Conservation (phyloP, 2,113 vertebrate genomes). For the Malurus alboscapulatus region DNA sequence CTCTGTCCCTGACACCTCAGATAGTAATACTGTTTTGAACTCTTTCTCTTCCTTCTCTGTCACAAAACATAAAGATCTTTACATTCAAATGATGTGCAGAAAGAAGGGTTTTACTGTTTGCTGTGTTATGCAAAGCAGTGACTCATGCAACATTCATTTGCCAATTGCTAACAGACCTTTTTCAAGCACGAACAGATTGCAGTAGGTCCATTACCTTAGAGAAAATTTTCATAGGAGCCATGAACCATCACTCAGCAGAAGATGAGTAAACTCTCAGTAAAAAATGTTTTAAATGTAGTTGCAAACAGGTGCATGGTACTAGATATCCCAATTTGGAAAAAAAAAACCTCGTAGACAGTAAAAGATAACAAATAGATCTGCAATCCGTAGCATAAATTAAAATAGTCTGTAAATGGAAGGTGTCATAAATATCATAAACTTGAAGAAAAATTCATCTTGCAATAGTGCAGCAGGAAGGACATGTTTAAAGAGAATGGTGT, state of each 20-base stretch:
- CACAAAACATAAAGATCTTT: neutral
- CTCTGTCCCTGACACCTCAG: neutral
- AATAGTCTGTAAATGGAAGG: neutral
- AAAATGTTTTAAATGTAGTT: neutral
- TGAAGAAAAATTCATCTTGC: neutral
- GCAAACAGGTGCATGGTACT: neutral
- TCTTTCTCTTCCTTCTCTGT: neutral
- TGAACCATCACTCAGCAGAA: neutral
- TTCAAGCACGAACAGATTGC: neutral
- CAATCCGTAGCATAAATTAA: neutral
- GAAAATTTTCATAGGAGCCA: neutral
- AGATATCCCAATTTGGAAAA: neutral
- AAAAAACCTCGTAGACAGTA: neutral
- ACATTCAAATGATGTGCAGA: neutral
- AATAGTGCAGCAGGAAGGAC: neutral
- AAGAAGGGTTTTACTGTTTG: neutral
- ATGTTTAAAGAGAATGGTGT: neutral
- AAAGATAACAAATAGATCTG: neutral
- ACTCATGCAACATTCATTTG: neutral
- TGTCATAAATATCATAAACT: neutral
- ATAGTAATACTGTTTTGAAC: neutral
- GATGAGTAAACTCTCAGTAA: neutral
- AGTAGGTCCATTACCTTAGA: neutral
- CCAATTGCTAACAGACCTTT: neutral
- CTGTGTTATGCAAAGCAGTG: neutral